These are phyloP conservation scores for Pampusana beccarii DNA, from an alignment of 2,113 vertebrate genomes.

Conservation along the genomic window DNA sequence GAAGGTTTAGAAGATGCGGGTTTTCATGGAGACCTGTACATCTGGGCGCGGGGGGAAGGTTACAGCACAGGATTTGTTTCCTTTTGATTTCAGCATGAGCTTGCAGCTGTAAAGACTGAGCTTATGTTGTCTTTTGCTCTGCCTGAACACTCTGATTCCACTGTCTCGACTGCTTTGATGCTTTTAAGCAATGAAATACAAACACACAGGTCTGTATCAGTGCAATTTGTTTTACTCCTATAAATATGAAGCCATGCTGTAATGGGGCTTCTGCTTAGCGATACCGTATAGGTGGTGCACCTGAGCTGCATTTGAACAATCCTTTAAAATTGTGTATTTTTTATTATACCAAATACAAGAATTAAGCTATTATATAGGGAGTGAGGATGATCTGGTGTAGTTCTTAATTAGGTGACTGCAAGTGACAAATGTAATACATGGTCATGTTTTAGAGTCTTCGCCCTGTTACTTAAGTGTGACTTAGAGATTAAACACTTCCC, in stretches of 20 bases:
- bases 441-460: constrained; percentile 11
- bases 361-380: background rate
- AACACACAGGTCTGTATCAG: background rate
- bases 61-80: background rate
- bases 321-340: background rate
- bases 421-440: constrained; percentile 5
- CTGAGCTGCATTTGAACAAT: background rate
- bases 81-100: background rate
- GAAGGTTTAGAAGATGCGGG: background rate
- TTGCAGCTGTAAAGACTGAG: constrained; percentile 1
- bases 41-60: background rate
- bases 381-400: background rate
- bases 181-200: background rate
- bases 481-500: background rate
- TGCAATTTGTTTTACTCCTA: background rate
- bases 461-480: background rate
- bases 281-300: background rate
- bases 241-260: background rate
- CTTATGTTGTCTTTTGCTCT: background rate
- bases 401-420: background rate
- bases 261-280: background rate
- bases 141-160: background rate
- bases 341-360: background rate
- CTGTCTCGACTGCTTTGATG: background rate
- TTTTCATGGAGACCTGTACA: background rate